phyloP scores from a whole-genome alignment of 2,797 vertebrate genomes.

The Gymnopithys bicolor region DNA sequence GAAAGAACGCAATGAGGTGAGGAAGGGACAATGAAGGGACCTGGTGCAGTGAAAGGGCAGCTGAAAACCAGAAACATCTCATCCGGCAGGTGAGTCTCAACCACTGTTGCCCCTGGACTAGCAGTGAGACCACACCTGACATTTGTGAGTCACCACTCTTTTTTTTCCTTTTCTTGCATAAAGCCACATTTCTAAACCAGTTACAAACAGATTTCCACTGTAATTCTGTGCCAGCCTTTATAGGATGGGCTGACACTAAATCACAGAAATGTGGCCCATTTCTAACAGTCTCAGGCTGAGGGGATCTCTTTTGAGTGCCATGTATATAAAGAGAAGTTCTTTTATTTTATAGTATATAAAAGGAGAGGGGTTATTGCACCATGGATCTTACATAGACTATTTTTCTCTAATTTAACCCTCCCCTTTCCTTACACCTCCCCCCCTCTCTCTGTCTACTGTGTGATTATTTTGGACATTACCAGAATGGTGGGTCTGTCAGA shows the following conservation, averaged over 20 bases:
- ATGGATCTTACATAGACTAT: background rate
- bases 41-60: background rate
- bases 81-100: background rate
- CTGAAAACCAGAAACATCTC: background rate
- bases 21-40: background rate
- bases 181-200: background rate
- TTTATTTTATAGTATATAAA: background rate
- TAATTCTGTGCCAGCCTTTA: background rate
- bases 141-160: background rate
- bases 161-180: background rate
- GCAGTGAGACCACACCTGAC: background rate
- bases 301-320: background rate
- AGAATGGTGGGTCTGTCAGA: background rate
- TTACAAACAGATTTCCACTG: background rate
- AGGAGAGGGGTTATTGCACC: background rate
- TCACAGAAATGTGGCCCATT: background rate
- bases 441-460: background rate
- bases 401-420: background rate
- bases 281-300: background rate
- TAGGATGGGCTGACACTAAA: background rate
- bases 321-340: background rate
- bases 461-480: background rate
- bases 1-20: background rate
- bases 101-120: background rate
- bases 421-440: background rate